Evolutionary conservation across 2,113 vertebrate genomes (phyloP).

Genomic region (Cephalopholis sonnerati): DNA sequence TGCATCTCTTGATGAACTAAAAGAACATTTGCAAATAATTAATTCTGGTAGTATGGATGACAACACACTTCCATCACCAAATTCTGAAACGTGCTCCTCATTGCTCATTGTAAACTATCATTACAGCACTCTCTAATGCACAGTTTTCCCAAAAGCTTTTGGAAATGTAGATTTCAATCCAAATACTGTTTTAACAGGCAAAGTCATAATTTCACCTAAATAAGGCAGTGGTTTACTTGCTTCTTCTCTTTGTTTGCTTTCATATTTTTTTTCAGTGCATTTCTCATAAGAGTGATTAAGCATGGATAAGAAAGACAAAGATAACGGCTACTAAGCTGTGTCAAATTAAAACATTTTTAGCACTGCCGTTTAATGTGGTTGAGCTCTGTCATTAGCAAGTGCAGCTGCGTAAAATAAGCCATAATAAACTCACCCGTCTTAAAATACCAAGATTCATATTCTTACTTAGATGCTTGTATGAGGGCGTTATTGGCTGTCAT

Average conservation of each 20-base stretch:
- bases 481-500: background rate
- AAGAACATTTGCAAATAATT: conserved; percentile 57
- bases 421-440: background rate
- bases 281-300: conserved; percentile 30
- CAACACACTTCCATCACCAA: conserved; percentile 45
- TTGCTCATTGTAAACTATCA: conserved; percentile 32
- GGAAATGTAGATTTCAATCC: conserved; percentile 56
- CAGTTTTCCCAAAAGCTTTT: conserved; percentile 47
- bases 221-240: conserved; percentile 50
- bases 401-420: conserved; percentile 1
- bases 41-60: conserved; percentile 59
- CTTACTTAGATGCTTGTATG: background rate
- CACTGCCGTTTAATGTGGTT: background rate
- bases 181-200: conserved; percentile 35
- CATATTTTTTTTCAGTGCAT: conserved; percentile 14
- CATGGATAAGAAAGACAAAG: conserved; percentile 36
- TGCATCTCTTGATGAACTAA: conserved; percentile 41
- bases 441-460: background rate
- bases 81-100: conserved; percentile 46
- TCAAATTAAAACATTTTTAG: conserved; percentile 26
- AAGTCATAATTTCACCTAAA: conserved; percentile 30
- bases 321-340: conserved; percentile 24
- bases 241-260: conserved; percentile 50
- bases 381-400: conserved; percentile 2
- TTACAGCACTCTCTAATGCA: conserved; percentile 29